Evolutionary conservation across 2,888 invertebrate genomes (phyloP).

Genomic region (Conomelus anceps): DNA sequence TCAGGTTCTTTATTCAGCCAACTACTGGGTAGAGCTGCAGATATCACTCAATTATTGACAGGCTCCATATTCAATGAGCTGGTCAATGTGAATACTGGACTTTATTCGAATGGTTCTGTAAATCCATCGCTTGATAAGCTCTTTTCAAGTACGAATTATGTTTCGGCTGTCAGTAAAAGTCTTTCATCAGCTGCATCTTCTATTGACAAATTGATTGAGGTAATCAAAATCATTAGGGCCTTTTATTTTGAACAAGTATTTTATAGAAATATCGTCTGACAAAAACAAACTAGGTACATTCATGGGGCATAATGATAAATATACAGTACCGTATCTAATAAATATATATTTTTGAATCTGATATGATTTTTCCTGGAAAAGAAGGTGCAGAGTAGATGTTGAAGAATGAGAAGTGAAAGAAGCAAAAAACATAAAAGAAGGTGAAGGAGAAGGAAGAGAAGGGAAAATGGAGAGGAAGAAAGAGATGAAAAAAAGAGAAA

Average conservation of each 20-base stretch:
- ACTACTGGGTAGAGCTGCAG: conserved; percentile 41
- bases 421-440: no score
- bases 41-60: conserved; percentile 32
- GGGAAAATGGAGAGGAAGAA: no score
- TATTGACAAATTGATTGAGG: conserved; percentile 52
- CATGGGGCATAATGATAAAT: no score
- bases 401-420: no score
- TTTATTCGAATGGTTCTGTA: conserved; percentile 32
- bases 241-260: no score
- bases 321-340: no score
- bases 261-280: no score
- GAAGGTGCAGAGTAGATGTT: no score
- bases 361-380: no score
- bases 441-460: no score
- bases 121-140: conserved; percentile 30
- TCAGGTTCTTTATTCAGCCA: conserved; percentile 38
- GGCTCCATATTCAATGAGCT: conserved; percentile 38
- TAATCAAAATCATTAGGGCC: conserved; percentile 32
- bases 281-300: no score
- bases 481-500: no score
- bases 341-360: background rate
- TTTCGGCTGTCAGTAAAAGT: conserved; percentile 31
- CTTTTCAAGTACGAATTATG: conserved; percentile 33
- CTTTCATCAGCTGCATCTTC: conserved; percentile 25
- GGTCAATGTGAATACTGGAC: conserved; percentile 40